phyloP scores from a whole-genome alignment of 2,888 invertebrate genomes.

The Drosophila melanosoma region DNA sequence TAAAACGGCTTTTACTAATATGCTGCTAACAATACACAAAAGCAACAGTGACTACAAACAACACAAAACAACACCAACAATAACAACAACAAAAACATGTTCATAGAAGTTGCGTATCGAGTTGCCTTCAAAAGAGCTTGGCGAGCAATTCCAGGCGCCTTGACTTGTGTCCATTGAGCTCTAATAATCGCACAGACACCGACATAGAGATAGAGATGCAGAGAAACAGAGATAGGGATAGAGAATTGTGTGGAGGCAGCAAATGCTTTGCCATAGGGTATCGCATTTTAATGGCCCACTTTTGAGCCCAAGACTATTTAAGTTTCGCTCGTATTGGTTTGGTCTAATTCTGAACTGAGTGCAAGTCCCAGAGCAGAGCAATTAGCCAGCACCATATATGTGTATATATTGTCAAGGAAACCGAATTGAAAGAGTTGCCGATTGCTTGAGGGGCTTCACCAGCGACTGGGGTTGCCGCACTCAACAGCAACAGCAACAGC shows the following conservation, averaged over 20 bases:
- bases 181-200: constrained; percentile 56
- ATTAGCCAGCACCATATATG: constrained; percentile 54
- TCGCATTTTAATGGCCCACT: constrained; percentile 83
- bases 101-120: constrained; percentile 60
- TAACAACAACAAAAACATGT: constrained; percentile 13
- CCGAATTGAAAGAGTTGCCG: constrained; percentile 47
- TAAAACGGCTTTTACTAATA: constrained; percentile 68
- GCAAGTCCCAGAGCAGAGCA: constrained; percentile 72
- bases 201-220: not conserved
- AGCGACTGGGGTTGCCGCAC: constrained; percentile 38
- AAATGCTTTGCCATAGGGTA: constrained; percentile 47
- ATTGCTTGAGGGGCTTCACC: constrained; percentile 52
- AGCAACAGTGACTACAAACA: constrained; percentile 25
- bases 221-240: not conserved
- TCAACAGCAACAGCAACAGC: constrained; percentile 4
- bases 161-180: constrained; percentile 73
- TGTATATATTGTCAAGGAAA: constrained; percentile 54
- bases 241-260: not conserved
- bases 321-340: constrained; percentile 77
- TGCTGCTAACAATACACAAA: constrained; percentile 42
- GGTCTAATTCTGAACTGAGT: constrained; percentile 71
- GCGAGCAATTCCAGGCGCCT: constrained; percentile 64
- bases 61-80: constrained; percentile 30
- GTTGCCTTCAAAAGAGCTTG: constrained; percentile 76
- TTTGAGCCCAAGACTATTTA: constrained; percentile 79